phyloP scores from a whole-genome alignment of 2,888 invertebrate species.

The Protonemura montana region DNA sequence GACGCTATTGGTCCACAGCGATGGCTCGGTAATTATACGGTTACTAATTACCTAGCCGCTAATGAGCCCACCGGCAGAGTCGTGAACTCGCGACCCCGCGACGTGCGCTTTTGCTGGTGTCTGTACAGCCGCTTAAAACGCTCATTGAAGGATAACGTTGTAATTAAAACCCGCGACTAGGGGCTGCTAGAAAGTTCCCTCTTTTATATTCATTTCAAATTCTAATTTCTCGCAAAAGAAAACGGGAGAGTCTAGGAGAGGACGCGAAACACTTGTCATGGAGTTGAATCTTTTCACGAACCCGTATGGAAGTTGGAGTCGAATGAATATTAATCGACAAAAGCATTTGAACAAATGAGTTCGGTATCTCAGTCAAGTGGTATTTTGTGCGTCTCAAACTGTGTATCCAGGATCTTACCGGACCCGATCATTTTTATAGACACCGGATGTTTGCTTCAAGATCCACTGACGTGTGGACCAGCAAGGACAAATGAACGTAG shows the following conservation, averaged over 20 bases:
- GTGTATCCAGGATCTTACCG: neutral
- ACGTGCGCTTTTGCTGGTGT: neutral
- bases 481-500: neutral
- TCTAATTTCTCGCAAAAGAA: neutral
- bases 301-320: neutral
- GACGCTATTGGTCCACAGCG: neutral
- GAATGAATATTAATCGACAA: neutral
- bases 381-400: neutral
- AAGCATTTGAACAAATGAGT: neutral
- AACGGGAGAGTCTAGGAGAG: neutral
- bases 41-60: neutral
- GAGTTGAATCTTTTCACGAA: neutral
- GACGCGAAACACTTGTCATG: neutral
- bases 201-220: conserved; percentile 4
- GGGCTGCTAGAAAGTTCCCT: neutral
- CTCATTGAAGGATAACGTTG: neutral
- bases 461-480: neutral
- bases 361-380: neutral
- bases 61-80: neutral
- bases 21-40: neutral
- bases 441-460: neutral
- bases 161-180: neutral
- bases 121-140: neutral
- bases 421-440: neutral
- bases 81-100: neutral